These are phyloP conservation scores for Tympanuchus pallidicinctus DNA, from an alignment of 2,113 vertebrate genomes.

Conservation along the genomic window DNA sequence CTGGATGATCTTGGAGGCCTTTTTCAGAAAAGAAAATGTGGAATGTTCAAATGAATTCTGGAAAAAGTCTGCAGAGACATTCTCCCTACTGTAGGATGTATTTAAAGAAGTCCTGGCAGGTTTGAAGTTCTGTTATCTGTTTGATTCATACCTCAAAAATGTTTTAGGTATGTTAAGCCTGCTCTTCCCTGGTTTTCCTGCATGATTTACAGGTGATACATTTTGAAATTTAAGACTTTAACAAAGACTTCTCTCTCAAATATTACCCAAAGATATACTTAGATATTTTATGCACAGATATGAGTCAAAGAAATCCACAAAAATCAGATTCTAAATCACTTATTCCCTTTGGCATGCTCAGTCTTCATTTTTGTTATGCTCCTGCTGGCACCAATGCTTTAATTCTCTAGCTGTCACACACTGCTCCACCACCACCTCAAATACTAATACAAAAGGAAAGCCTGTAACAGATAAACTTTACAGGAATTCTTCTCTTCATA, in stretches of 20 bases:
- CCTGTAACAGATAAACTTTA: background rate
- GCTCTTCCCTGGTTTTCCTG: background rate
- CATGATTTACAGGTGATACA: background rate
- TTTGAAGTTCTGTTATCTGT: background rate
- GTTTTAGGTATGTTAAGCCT: background rate
- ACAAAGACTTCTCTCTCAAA: background rate
- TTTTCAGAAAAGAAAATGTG: too few relatives aligned
- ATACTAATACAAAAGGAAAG: background rate
- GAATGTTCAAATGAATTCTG: background rate
- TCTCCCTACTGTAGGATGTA: background rate
- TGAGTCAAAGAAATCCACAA: background rate
- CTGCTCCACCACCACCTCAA: background rate
- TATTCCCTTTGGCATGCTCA: background rate
- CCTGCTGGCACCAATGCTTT: background rate
- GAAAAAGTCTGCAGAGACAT: background rate
- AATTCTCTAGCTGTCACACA: background rate
- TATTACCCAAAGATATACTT: slow-evolving; percentile 2
- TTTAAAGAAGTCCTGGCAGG: background rate
- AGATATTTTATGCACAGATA: background rate
- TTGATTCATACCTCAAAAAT: background rate
- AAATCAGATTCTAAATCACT: background rate
- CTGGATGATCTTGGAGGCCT: too few relatives aligned
- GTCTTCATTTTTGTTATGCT: background rate
- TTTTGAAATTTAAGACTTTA: background rate
- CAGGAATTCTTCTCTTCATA: background rate